Evolutionary conservation across 2,888 invertebrate species (phyloP), one percentile per base, ranked within the genome.

Genomic region (Microctonus hyperodae): DNA sequence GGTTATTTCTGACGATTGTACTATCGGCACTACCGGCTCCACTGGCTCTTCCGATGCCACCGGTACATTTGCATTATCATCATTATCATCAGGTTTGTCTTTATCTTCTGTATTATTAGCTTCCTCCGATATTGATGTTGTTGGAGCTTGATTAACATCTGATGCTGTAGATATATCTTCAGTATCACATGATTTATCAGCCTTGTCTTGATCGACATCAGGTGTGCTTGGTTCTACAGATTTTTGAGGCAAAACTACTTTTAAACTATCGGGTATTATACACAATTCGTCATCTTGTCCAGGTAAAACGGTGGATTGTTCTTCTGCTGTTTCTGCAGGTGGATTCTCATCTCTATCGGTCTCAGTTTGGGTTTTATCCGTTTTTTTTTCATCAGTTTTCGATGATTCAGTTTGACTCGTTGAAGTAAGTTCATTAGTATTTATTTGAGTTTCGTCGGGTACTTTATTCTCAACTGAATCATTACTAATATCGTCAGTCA

Each of bases 201-300:
- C n/a, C 20, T 73, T 67, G 40, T 73, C 67, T 67, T 74, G 65
- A 23, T 69, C 70, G 64, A 31, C 73, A 51, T 73, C 71, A 5
- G 63, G 73, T 1, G 71, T 71, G 11, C 70, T 69, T 35, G 31
- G 60, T 73, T 73, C 25, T 16, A 55, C 55, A 28, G 68, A 65
- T 22, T 57, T 69, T 25, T 72, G 73, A 13, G 75, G 73, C 55
- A 76, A 63, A 62, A 81, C 71, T 2, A 77, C 75, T 69, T 82
- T 84, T 81, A 83, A 81, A 48, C 78, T 82, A 61, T 85, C 84
- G 13, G 84, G 84, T 61, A 84, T 81, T 31, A 84, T 84, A 64
- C 84, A 84, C 0, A 83, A 70, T 51, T 83, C 83, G 37, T 84
- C 82, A 64, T 84, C 83, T 68, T 83, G 83, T 2, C 83, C 82